Evolutionary conservation across 2,113 vertebrate genomes (phyloP).

Genomic region (Trinectes maculatus): DNA sequence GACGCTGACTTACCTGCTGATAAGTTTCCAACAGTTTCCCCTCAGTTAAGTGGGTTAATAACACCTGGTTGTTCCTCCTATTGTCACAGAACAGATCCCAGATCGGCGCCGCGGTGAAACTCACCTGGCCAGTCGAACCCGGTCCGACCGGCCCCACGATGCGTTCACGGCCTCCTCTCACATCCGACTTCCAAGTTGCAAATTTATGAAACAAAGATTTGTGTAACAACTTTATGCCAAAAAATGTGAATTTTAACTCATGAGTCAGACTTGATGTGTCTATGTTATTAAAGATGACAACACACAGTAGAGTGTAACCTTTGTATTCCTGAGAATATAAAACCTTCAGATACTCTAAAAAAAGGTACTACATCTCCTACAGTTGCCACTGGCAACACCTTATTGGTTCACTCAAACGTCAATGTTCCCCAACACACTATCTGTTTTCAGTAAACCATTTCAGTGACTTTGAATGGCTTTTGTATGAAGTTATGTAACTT

Average conservation of each 20-base stretch:
- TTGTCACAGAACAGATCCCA: background rate
- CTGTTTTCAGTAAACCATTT: too few relatives aligned
- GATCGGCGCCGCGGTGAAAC: background rate
- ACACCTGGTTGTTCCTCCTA: background rate
- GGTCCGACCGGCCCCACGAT: background rate
- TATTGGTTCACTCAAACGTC: too few relatives aligned
- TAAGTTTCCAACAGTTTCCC: background rate
- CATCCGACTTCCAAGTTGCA: background rate
- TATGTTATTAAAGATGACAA: too few relatives aligned
- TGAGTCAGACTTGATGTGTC: too few relatives aligned
- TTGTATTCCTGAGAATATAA: too few relatives aligned
- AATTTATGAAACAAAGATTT: background rate
- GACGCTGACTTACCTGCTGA: conserved; percentile 36
- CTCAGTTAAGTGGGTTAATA: background rate
- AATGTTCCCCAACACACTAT: too few relatives aligned
- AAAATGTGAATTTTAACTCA: background rate
- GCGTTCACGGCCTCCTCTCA: background rate
- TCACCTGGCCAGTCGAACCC: background rate
- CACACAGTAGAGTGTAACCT: too few relatives aligned
- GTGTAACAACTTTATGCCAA: background rate
- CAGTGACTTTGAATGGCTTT: too few relatives aligned
- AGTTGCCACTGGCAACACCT: too few relatives aligned
- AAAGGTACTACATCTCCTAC: too few relatives aligned
- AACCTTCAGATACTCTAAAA: too few relatives aligned
- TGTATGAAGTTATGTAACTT: too few relatives aligned